Evolutionary conservation across 2,888 invertebrate species (phyloP), one percentile per base, ranked within the genome.

Genomic region (Macrosoma leucophasiata): DNA sequence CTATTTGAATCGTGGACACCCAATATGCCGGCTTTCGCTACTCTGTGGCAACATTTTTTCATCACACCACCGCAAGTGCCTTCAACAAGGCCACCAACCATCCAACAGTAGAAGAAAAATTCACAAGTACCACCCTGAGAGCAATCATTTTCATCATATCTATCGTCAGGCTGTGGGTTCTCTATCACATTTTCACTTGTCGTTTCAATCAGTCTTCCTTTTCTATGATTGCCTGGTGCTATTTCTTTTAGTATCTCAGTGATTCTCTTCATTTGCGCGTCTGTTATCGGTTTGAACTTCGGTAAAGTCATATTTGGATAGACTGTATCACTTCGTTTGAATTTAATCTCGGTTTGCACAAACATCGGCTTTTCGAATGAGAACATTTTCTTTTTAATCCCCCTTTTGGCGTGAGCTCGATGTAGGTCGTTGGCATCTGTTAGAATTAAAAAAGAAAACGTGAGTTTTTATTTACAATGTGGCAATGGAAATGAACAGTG

Each of bases 91-190:
- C 95, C 95, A 52, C 94, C 93, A 40, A 92, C 89, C 88, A 95
- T 90, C 95, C 95, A 96, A 82, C 95, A 96, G 76, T 92, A 90
- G 62, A 95, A 87, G 86, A 95, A 95, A 85, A 95, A 95, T 76
- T 95, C 95, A 74, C 96, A 96, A 46, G 90, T 91, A 34, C 93
- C 91, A 39, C 92, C 94, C 58, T 90, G 88, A 24, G 88, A 77
- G 66, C 92, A 92, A 47, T 84, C 77, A 34, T 86, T 82, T 50
- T 86, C 86, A 48, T 87, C 75, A 31, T 71, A 65, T 41, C 78
- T 46, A 17, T 63, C 55, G 18, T 50, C 48, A 17, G 43, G 39
- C 34, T 48, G 46, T 10, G 44, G 31, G 23, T 46, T 43, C 6
- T 50, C 52, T 2, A 38, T 35, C 6, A 45, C 33, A 5, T 30